Percentiles rank a stretch among this genome's conserved stretches.
Conservation (phyloP, 2,113 vertebrate genomes). For the Jaculus jaculus region DNA sequence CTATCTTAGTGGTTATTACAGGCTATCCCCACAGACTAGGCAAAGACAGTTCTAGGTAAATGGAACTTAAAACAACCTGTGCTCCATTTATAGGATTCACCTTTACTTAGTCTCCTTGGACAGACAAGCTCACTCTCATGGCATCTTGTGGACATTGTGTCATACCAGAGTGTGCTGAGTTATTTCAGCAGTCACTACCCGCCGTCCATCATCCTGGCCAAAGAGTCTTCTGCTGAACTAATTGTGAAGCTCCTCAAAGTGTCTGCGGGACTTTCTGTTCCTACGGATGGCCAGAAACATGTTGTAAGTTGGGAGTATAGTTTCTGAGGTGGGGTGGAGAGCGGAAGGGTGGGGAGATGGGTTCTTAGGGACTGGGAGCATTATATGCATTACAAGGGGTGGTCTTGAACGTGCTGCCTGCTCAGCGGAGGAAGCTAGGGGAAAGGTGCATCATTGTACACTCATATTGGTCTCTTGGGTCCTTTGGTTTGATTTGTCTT, state of each 20-base stretch:
- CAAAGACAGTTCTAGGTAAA: neutral
- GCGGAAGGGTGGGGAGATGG: no score
- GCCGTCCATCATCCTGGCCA: constrained; percentile 89
- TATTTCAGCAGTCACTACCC: constrained; percentile 96
- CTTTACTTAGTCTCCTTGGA: constrained; percentile 92
- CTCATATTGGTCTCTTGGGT: neutral
- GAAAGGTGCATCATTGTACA: neutral
- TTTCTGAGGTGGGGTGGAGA: neutral
- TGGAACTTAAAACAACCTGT: neutral
- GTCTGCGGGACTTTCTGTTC: constrained; percentile 91
- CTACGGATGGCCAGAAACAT: constrained; percentile 86
- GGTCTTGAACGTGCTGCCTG: neutral
- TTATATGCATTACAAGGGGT: neutral
- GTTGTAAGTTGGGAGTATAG: constrained; percentile 84
- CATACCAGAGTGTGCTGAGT: constrained; percentile 91
- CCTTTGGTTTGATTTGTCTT: neutral
- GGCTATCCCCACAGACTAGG: neutral
- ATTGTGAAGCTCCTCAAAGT: constrained; percentile 91
- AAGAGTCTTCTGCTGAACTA: constrained; percentile 88
- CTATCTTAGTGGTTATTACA: neutral
- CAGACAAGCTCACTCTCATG: constrained; percentile 94
- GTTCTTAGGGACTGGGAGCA: neutral
- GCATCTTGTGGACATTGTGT: constrained; percentile 92
- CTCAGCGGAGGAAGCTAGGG: neutral
- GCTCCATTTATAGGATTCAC: constrained; percentile 88